Evolutionary conservation across 2,888 invertebrate species (phyloP), one percentile per base, ranked within the genome.

Genomic region (Drosophila fulvimacula): DNA sequence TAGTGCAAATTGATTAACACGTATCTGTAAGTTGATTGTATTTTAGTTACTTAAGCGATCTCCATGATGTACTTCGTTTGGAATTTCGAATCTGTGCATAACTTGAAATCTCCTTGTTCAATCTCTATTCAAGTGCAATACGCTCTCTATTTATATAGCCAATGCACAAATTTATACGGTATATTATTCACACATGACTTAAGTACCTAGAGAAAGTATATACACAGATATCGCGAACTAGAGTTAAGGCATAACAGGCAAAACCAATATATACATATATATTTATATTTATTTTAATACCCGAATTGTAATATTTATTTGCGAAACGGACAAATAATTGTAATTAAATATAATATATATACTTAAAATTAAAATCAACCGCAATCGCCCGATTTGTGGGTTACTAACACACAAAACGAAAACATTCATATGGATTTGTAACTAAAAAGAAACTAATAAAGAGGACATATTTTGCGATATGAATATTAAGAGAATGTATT

Each of bases 401-500:
- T 41, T 42, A 65, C 51, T 65, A 51, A 59, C 60, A 76, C 39
- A 66, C 48, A 53, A 65, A 48, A n/a, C n/a, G 39, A 62, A 57
- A 57, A 51, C 69, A 61, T 38, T 64, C 48, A 67, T 48, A 51
- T 59, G 60, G 61, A 67, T 57, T 49, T 81, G 66, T 73, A 82
- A 80, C 74, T 70, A 75, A 86, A 62, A 48, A 44, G 38, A 63
- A 65, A 67, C 66, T 63, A 87, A 87, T 70, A 84, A 84, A 82
- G 80, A 88, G 51, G 66, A 73, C 69, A 82, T 82, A 82, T 82
- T 82, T 82, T 88, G 85, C 79, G 82, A 82, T 81, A 88, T 77
- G 76, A 85, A 73, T 82, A 82, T 81, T 81, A 70, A 56, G 71
- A 46, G 5, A 44, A 34, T 17, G 24, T 5, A 24, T 11, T 52